Percentiles rank a stretch among this genome's conserved stretches.
Conservation (phyloP, 2,888 invertebrate species). For the Sarcophaga rosellei region DNA sequence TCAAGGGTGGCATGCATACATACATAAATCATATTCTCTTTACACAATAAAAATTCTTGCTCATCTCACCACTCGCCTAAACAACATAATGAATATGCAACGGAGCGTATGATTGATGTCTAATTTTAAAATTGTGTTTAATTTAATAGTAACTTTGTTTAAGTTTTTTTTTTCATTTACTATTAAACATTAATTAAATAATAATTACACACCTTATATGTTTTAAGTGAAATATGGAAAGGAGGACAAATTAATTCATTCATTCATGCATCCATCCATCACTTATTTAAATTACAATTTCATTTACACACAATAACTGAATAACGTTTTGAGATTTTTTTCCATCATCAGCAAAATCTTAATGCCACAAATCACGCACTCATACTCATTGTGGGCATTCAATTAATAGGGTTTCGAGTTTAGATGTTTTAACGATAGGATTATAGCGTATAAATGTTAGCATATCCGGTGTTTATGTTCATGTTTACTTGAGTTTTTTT, state of each 20-base stretch:
- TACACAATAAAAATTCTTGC: not conserved
- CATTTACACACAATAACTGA: not conserved
- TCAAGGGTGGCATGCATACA: no score
- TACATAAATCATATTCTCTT: not conserved
- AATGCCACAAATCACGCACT: not conserved
- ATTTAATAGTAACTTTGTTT: not conserved
- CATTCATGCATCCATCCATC: not conserved
- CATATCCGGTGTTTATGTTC: no score
- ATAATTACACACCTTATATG: not conserved
- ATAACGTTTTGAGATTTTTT: not conserved
- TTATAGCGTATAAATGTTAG: no score
- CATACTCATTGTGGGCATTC: not conserved
- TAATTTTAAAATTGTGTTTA: not conserved
- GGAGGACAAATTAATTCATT: not conserved
- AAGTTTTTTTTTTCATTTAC: not conserved
- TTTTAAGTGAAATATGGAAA: not conserved
- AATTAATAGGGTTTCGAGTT: no score
- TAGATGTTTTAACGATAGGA: no score
- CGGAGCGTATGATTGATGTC: not conserved
- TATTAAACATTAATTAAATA: not conserved
- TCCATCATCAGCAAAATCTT: not conserved
- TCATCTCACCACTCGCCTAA: not conserved
- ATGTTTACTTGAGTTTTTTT: no score
- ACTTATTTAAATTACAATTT: not conserved
- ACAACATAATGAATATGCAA: not conserved